These are phyloP conservation scores for Serranus cabrilla DNA, from an alignment of 2,797 vertebrate genomes.

Conservation along the genomic window DNA sequence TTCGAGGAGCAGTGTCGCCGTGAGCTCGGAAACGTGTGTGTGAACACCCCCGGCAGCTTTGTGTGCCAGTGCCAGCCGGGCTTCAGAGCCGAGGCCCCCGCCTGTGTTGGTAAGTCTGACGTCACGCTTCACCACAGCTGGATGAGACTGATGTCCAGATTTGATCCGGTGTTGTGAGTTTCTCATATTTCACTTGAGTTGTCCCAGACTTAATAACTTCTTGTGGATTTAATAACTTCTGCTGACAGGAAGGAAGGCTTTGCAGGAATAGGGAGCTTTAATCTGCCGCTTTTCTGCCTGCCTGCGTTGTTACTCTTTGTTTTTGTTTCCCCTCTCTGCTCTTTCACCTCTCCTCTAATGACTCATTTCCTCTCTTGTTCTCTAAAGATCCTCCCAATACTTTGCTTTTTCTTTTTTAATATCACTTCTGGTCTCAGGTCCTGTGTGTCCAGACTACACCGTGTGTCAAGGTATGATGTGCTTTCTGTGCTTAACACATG, in stretches of 20 bases:
- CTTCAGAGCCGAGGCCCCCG: slow-evolving; percentile 78
- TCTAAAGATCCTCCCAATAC: background rate
- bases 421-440: slow-evolving; percentile 52
- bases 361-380: slow-evolving; percentile 10
- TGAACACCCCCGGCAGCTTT: slow-evolving; percentile 87
- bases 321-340: slow-evolving; percentile 19
- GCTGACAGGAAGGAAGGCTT: slow-evolving; percentile 30
- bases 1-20: slow-evolving; percentile 85
- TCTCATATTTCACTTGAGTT: slow-evolving; percentile 28
- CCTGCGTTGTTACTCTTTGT: slow-evolving; percentile 27
- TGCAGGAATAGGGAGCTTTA: slow-evolving; percentile 21
- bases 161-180: slow-evolving; percentile 16
- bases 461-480: slow-evolving; percentile 73
- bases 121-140: slow-evolving; percentile 17
- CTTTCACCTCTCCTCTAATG: slow-evolving; percentile 5
- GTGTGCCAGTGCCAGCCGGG: slow-evolving; percentile 83
- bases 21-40: slow-evolving; percentile 85
- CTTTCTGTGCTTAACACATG: slow-evolving; percentile 25
- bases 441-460: slow-evolving; percentile 70
- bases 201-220: slow-evolving; percentile 24
- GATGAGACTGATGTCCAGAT: slow-evolving; percentile 19
- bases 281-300: slow-evolving; percentile 42
- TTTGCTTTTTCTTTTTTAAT: background rate
- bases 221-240: slow-evolving; percentile 32
- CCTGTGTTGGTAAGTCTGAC: slow-evolving; percentile 81